These are phyloP conservation scores for Trinorchestia longiramus DNA, from an alignment of 1,140 invertebrate genomes.

Conservation along the genomic window DNA sequence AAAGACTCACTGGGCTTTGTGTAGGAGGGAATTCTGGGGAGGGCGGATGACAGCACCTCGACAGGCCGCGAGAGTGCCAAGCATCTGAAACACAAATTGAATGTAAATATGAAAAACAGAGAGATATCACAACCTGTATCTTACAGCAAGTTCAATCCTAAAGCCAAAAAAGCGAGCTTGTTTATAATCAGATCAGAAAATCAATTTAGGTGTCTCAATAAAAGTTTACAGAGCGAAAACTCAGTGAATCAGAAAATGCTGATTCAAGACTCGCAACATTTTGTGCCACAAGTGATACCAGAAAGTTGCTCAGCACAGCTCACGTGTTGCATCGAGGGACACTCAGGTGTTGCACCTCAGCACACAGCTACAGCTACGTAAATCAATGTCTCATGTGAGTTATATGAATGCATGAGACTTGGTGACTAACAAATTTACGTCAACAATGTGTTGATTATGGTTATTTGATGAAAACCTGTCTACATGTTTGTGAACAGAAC, in stretches of 20 bases:
- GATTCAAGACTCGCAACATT: not conserved
- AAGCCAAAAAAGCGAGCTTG: not conserved
- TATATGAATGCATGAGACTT: not conserved
- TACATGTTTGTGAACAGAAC: not conserved
- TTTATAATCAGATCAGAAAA: no score
- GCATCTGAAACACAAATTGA: not conserved
- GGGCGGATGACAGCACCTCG: not conserved
- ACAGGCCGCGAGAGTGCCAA: not conserved
- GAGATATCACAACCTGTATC: not conserved
- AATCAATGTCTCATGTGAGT: not conserved
- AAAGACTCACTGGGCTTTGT: not conserved
- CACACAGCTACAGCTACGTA: not conserved
- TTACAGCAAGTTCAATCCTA: not conserved
- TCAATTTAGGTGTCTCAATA: no score
- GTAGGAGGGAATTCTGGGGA: constrained; percentile 30
- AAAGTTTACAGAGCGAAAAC: not conserved
- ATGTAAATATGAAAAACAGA: not conserved
- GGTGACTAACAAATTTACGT: not conserved
- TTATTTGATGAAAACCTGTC: not conserved
- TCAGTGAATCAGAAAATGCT: not conserved
- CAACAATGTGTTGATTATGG: not conserved
- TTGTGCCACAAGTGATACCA: not conserved
- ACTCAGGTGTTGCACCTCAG: not conserved
- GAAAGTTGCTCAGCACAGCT: not conserved
- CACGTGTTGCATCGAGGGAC: not conserved